These are phyloP conservation scores for Psylliodes chrysocephalus DNA, from an alignment of 2,888 invertebrate species.

Conservation along the genomic window DNA sequence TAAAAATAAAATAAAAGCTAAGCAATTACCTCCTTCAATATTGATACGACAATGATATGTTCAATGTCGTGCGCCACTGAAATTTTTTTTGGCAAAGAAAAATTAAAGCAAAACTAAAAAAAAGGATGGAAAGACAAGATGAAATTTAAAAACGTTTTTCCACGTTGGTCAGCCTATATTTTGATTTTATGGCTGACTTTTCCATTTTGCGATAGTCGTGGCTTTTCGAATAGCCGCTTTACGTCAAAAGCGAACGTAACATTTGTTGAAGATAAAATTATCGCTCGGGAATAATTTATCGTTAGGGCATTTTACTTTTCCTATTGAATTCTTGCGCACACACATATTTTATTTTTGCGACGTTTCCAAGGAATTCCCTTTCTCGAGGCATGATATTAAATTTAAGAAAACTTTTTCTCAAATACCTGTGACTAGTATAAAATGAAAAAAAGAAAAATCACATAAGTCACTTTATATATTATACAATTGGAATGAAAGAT, in stretches of 20 bases:
- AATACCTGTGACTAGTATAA: no score
- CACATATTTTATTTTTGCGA: no score
- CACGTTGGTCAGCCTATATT: conserved; percentile 60
- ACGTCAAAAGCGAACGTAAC: conserved; percentile 44
- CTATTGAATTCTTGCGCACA: conserved; percentile 23
- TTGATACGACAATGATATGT: no score
- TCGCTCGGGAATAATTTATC: conserved; percentile 44
- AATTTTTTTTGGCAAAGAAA: no score
- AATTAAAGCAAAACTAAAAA: no score
- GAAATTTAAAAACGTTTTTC: conserved; percentile 25
- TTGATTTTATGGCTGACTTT: conserved; percentile 59
- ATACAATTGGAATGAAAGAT: no score
- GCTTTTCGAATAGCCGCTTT: conserved; percentile 48
- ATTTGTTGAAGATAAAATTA: conserved; percentile 46
- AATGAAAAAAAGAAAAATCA: no score
- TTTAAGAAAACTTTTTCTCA: background rate
- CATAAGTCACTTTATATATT: no score
- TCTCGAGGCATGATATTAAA: background rate
- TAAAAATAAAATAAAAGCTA: no score
- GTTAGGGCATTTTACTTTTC: conserved; percentile 26
- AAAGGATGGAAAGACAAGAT: background rate
- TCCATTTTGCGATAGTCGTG: conserved; percentile 50
- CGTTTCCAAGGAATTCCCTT: background rate
- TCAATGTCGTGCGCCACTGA: no score
- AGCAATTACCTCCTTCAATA: no score